These are phyloP conservation scores for Eretmochelys imbricata DNA, from an alignment of 2,113 vertebrate genomes.

Conservation along the genomic window DNA sequence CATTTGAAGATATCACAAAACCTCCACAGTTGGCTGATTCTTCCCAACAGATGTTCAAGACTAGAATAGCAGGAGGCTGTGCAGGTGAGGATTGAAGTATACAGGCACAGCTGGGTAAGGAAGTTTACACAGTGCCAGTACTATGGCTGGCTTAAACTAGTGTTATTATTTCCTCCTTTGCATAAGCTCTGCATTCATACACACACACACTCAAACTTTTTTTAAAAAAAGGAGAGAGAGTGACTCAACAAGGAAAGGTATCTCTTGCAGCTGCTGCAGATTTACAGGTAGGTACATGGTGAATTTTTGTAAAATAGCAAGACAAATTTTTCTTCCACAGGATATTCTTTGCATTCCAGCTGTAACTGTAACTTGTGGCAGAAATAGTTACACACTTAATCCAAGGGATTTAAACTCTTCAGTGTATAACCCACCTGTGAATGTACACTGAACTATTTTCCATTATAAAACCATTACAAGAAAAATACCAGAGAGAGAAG, in stretches of 20 bases:
- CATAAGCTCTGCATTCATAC: background rate
- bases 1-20: background rate
- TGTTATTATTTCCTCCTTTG: background rate
- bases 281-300: background rate
- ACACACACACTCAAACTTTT: background rate
- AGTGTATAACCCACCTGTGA: background rate
- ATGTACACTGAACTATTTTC: background rate
- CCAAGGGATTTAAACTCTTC: background rate
- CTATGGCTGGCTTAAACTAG: background rate
- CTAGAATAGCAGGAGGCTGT: background rate
- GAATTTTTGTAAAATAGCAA: background rate
- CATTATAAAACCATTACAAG: background rate
- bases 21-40: background rate
- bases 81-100: background rate
- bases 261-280: background rate
- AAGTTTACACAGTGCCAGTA: background rate
- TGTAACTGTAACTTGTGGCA: background rate
- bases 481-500: background rate
- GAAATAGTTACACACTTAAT: background rate
- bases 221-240: background rate
- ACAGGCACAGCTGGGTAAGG: background rate
- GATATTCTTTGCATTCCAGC: background rate
- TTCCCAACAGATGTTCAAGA: background rate
- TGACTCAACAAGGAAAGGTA: background rate
- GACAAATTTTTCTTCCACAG: background rate